These are phyloP conservation scores for Fratercula arctica DNA, from an alignment of 2,797 vertebrate species.

Conservation along the genomic window DNA sequence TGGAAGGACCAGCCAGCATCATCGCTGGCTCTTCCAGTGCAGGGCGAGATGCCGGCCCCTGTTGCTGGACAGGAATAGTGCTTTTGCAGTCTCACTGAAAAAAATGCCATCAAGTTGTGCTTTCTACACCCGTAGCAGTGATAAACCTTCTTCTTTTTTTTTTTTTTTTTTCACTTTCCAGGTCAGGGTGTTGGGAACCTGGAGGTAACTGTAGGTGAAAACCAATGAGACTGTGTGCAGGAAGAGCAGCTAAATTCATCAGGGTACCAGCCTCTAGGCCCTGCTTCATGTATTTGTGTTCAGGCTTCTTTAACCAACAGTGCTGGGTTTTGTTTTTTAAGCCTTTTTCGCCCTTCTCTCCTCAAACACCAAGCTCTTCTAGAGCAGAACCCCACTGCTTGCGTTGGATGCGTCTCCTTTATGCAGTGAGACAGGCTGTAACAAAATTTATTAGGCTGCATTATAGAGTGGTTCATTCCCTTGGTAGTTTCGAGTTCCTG, in stretches of 20 bases:
- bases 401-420: neutral
- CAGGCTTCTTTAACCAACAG: neutral
- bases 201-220: neutral
- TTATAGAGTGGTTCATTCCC: neutral
- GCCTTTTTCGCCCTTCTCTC: neutral
- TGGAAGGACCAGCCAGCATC: neutral
- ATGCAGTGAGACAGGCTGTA: neutral
- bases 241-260: neutral
- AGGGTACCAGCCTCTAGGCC: neutral
- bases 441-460: neutral
- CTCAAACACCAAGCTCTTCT: neutral
- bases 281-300: neutral
- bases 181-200: neutral
- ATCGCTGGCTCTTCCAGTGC: neutral
- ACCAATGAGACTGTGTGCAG: neutral
- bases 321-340: neutral
- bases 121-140: neutral
- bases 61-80: neutral
- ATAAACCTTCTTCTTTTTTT: neutral
- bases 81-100: neutral
- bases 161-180: neutral
- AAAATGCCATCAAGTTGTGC: neutral
- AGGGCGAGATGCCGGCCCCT: neutral
- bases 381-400: neutral
- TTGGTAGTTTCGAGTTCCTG: neutral